phyloP scores from a whole-genome alignment of 2,113 vertebrate genomes.

The Tinamus guttatus region DNA sequence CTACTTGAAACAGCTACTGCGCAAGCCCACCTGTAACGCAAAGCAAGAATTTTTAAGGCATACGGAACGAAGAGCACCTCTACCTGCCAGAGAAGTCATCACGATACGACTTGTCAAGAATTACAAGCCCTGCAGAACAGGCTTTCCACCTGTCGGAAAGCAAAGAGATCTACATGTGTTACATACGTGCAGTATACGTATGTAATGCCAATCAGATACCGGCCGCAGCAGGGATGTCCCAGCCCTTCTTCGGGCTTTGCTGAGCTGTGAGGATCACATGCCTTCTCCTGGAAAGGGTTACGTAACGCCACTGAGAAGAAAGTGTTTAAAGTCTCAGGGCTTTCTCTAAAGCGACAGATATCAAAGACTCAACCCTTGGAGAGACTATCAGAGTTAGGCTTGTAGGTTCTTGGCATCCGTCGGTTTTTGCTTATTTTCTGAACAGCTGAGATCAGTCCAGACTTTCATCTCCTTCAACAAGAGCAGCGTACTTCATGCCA shows the following conservation, averaged over 20 bases:
- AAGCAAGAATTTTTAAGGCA: not conserved
- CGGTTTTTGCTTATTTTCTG: not conserved
- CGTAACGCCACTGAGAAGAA: not conserved
- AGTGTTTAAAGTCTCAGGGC: not conserved
- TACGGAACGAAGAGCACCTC: not conserved
- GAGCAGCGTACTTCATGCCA: not conserved
- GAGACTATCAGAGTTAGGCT: not conserved
- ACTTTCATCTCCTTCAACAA: not conserved
- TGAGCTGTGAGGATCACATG: slow-evolving; percentile 3
- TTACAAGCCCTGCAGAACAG: slow-evolving; percentile 37
- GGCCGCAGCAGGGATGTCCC: slow-evolving; percentile 19
- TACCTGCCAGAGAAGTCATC: slow-evolving; percentile 65
- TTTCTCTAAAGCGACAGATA: not conserved
- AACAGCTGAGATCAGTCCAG: not conserved
- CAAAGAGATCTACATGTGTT: no score
- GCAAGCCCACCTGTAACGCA: not conserved
- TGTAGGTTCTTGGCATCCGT: not conserved
- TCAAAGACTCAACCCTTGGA: not conserved
- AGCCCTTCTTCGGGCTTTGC: not conserved
- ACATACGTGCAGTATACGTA: no score
- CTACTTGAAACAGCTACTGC: not conserved
- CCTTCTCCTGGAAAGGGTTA: slow-evolving; percentile 30
- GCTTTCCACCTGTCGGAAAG: slow-evolving; percentile 57
- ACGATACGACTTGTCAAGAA: slow-evolving; percentile 31
- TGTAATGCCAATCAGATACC: slow-evolving; percentile 51